phyloP scores from a whole-genome alignment of 2,888 invertebrate genomes.

The Eupithecia centaureata region DNA sequence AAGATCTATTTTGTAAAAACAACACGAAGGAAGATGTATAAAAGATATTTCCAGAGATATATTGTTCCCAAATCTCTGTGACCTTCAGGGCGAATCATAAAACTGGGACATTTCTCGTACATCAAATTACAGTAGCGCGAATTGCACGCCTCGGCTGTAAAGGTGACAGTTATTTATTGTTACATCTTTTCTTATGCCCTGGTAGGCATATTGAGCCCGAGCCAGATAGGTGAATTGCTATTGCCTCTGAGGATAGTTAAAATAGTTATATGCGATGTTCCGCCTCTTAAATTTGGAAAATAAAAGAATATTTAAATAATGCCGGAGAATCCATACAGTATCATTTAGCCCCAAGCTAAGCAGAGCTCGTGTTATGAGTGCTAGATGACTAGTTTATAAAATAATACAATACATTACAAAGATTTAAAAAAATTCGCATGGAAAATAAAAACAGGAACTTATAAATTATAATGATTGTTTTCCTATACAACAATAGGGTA shows the following conservation, averaged over 20 bases:
- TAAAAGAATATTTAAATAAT: too few species aligned
- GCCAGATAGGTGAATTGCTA: neutral
- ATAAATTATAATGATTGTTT: too few species aligned
- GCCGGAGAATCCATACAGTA: too few species aligned
- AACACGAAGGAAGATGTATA: neutral
- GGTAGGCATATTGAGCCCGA: neutral
- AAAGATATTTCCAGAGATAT: neutral
- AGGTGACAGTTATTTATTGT: conserved; percentile 69
- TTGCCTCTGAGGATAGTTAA: neutral
- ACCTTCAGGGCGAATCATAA: conserved; percentile 22
- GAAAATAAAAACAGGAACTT: too few species aligned
- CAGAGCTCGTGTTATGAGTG: too few species aligned
- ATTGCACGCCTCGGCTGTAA: conserved; percentile 67
- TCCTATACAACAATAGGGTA: too few species aligned
- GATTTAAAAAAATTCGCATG: too few species aligned
- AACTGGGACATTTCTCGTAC: conserved; percentile 54
- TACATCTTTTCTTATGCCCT: conserved; percentile 49
- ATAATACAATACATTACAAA: too few species aligned
- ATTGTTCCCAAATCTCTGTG: neutral
- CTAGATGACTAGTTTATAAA: too few species aligned
- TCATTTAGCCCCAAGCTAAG: too few species aligned
- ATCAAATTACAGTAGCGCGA: conserved; percentile 76
- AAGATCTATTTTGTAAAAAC: neutral
- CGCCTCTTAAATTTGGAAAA: neutral
- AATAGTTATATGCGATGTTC: neutral